Evolutionary conservation across 1,140 invertebrate genomes (phyloP).

Genomic region (Diprion similis): DNA sequence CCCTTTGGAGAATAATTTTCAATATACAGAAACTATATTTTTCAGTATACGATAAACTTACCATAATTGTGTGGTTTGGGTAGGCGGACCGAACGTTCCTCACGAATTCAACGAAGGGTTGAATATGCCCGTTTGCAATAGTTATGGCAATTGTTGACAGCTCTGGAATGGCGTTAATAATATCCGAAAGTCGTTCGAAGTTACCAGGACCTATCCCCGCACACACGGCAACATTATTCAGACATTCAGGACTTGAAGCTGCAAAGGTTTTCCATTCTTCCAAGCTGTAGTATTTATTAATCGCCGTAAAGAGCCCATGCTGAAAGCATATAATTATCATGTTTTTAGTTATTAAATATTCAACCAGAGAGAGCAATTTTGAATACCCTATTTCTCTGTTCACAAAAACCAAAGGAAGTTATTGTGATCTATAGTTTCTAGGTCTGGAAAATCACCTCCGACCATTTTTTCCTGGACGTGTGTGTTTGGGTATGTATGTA

Average conservation of each 20-base stretch:
- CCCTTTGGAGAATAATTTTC: background rate
- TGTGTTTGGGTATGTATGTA: too few species aligned
- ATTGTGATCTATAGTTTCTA: too few species aligned
- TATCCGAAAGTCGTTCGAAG: slow-evolving; percentile 76
- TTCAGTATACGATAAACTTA: too few species aligned
- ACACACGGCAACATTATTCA: slow-evolving; percentile 84
- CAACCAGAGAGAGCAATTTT: too few species aligned
- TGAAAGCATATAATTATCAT: slow-evolving; percentile 45
- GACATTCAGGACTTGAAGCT: slow-evolving; percentile 72
- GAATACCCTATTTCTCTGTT: too few species aligned
- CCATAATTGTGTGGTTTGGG: slow-evolving; percentile 90
- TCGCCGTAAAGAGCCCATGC: slow-evolving; percentile 87
- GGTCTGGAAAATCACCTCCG: too few species aligned
- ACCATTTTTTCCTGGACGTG: too few species aligned
- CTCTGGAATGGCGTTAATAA: slow-evolving; percentile 75
- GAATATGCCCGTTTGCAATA: slow-evolving; percentile 97
- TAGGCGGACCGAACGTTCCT: slow-evolving; percentile 80
- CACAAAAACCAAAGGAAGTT: too few species aligned
- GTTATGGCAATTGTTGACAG: slow-evolving; percentile 88
- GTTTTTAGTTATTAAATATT: too few species aligned
- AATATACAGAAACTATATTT: slow-evolving; percentile 3
- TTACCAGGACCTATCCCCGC: slow-evolving; percentile 85
- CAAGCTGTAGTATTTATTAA: slow-evolving; percentile 90
- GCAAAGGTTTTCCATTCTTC: slow-evolving; percentile 89
- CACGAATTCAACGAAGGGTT: slow-evolving; percentile 92